A percentile compares a stretch with the other conserved stretches of the same genome.
Conservation (phyloP, 2,888 invertebrate genomes). For the Eupithecia inturbata region DNA sequence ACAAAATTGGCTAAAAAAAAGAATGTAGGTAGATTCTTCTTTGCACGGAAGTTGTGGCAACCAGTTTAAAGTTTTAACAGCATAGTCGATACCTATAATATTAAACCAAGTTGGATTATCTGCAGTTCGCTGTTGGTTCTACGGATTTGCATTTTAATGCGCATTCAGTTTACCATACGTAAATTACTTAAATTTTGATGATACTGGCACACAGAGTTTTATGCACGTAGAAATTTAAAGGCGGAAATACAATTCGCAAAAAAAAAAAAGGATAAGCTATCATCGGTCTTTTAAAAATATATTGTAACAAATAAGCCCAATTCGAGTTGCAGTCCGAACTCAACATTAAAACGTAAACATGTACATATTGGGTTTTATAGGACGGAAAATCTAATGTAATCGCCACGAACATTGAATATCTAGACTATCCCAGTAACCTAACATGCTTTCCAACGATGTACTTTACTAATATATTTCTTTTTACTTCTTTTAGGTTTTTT, state of each 20-base stretch:
- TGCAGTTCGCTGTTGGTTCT: conserved; percentile 46
- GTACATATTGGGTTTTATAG: background rate
- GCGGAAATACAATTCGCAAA: background rate
- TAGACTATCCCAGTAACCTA: background rate
- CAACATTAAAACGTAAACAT: background rate
- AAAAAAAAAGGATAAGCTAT: no score
- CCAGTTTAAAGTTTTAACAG: background rate
- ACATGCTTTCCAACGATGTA: background rate
- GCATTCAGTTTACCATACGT: conserved; percentile 24
- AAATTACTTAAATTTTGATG: background rate
- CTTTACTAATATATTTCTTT: background rate
- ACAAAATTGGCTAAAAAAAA: background rate
- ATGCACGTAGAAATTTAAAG: background rate
- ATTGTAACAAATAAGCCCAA: background rate
- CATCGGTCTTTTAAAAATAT: no score
- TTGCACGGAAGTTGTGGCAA: background rate
- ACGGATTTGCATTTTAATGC: conserved; percentile 51
- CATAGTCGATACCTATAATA: background rate
- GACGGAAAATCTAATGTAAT: background rate
- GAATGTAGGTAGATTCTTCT: background rate
- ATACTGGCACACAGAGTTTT: background rate
- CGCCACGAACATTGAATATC: no score
- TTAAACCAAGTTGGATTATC: conserved; percentile 33
- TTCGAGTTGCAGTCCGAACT: background rate
- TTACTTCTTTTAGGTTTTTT: background rate